Conservation (phyloP, 2,797 vertebrate species). For the Acanthurus leucopareius region DNA sequence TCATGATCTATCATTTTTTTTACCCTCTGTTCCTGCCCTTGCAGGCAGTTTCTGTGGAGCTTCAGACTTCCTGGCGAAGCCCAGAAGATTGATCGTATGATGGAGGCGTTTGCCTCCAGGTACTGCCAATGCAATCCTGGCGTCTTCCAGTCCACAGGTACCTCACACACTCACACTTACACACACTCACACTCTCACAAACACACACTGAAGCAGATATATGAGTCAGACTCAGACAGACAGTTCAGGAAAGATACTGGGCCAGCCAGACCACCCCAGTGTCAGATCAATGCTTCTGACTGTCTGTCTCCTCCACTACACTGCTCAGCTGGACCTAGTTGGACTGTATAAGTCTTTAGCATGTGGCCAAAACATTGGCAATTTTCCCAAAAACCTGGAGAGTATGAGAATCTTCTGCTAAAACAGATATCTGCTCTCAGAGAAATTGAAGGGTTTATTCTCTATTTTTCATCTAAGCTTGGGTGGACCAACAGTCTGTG, state of each 20-base stretch:
- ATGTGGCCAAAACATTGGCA: not conserved
- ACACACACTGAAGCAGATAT: constrained; percentile 37
- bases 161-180: constrained; percentile 25
- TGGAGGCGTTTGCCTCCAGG: constrained; percentile 96
- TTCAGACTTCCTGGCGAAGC: constrained; percentile 97
- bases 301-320: constrained; percentile 37
- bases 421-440: not conserved
- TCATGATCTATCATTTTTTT: not conserved
- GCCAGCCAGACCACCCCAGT: constrained; percentile 52
- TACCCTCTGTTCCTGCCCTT: not conserved
- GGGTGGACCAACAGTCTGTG: not conserved
- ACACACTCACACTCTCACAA: constrained; percentile 41
- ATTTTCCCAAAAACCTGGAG: constrained; percentile 4
- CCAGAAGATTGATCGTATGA: constrained; percentile 99
- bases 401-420: constrained; percentile 3
- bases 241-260: constrained; percentile 47
- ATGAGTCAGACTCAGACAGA: constrained; percentile 58
- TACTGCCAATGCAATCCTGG: constrained; percentile 98
- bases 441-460: constrained; percentile 11
- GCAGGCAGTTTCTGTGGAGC: constrained; percentile 98
- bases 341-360: not conserved
- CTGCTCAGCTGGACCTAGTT: constrained; percentile 35
- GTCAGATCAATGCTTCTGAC: constrained; percentile 59
- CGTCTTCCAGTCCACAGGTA: constrained; percentile 98
- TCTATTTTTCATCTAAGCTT: constrained; percentile 3